A percentile compares a stretch with the other conserved stretches of the same genome.
Conservation (phyloP, 30 jellyfish, hydroid and myxozoan genomes). For the Morbakka virulenta region DNA sequence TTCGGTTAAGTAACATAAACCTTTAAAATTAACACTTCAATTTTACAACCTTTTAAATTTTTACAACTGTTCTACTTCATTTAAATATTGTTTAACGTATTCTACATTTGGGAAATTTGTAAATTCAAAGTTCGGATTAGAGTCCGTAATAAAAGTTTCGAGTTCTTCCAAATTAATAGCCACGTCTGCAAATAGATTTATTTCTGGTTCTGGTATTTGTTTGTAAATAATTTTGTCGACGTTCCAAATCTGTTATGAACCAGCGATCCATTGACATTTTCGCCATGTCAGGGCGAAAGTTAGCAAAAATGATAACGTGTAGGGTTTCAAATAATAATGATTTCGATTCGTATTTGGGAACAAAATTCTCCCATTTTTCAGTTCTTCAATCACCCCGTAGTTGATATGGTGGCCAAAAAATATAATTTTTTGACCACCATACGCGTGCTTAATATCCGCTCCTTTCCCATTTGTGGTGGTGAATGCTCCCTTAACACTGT, state of each 20-base stretch:
- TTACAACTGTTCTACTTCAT: too few species aligned
- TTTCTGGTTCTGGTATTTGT: too few species aligned
- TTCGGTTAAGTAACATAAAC: too few species aligned
- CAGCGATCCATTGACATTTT: background rate
- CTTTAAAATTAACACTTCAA: too few species aligned
- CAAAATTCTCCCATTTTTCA: constrained; percentile 1
- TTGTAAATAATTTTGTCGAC: too few species aligned
- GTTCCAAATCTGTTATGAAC: background rate
- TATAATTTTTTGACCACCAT: background rate
- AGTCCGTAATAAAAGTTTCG: too few species aligned
- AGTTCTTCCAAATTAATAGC: too few species aligned
- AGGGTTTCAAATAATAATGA: background rate
- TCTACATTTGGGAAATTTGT: too few species aligned
- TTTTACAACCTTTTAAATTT: too few species aligned
- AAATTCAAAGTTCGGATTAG: too few species aligned
- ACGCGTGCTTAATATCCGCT: constrained; percentile 7
- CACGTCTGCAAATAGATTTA: too few species aligned
- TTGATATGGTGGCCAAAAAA: constrained; percentile 1
- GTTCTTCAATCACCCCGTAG: background rate
- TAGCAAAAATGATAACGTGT: background rate
- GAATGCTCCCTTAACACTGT: background rate
- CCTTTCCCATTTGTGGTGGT: background rate
- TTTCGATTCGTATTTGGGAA: background rate
- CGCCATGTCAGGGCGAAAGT: background rate
- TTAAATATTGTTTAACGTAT: too few species aligned